phyloP scores from a whole-genome alignment of 2,888 invertebrate genomes.

The Polia nebulosa region DNA sequence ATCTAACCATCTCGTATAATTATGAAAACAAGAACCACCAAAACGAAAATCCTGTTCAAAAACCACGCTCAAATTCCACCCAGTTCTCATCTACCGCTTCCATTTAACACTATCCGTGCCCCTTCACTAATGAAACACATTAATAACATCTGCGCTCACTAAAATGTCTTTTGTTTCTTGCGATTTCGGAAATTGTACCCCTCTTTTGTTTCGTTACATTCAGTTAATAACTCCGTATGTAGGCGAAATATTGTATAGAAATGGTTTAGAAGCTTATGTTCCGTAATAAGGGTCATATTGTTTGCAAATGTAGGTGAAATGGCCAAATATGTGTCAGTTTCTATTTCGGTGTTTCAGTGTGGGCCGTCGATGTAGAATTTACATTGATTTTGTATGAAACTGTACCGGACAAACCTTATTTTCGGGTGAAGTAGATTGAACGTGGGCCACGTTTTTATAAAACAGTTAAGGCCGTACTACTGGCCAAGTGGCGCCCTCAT shows the following conservation, averaged over 20 bases:
- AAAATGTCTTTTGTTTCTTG: constrained; percentile 82
- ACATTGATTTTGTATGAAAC: not conserved
- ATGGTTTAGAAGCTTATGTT: constrained; percentile 36
- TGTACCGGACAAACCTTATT: not conserved
- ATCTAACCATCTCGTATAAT: not conserved
- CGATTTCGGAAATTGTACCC: constrained; percentile 75
- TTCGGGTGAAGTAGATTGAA: not conserved
- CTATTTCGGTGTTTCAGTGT: not conserved
- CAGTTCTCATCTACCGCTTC: constrained; percentile 58
- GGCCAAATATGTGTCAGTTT: constrained; percentile 43
- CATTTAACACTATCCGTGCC: constrained; percentile 61
- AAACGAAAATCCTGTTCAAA: constrained; percentile 12
- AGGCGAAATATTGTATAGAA: constrained; percentile 54
- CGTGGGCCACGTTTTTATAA: not conserved
- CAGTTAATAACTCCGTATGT: constrained; percentile 64
- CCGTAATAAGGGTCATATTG: constrained; percentile 42
- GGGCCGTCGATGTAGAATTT: not conserved
- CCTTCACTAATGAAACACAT: constrained; percentile 81
- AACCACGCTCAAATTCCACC: constrained; percentile 45
- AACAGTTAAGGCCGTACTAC: too few species aligned
- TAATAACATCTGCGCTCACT: constrained; percentile 83
- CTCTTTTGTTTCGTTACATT: constrained; percentile 66
- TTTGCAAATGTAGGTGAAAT: constrained; percentile 38
- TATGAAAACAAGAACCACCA: not conserved
- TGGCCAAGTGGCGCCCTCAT: too few species aligned